These are phyloP conservation scores for Danaus melanippus DNA, from an alignment of 1,140 invertebrate species.

Conservation along the genomic window DNA sequence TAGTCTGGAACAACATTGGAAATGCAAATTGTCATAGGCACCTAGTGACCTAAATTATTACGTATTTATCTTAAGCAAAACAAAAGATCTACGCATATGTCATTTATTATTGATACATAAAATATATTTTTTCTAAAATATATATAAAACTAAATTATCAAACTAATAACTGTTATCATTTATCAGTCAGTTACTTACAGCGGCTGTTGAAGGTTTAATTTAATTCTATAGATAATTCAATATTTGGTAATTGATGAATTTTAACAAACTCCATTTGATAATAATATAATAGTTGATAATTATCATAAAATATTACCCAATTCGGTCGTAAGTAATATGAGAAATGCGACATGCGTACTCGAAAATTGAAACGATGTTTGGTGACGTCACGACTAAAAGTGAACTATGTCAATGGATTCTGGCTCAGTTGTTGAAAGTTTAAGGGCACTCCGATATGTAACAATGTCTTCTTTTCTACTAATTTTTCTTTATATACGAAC, in stretches of 20 bases:
- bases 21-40: too few relatives aligned
- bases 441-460: conserved; percentile 23
- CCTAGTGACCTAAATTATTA: too few relatives aligned
- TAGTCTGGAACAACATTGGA: too few relatives aligned
- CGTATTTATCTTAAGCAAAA: too few relatives aligned
- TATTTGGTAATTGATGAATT: conserved; percentile 15
- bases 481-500: too few relatives aligned
- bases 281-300: not conserved
- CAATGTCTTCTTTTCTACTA: conserved; percentile 21
- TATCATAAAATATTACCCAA: too few relatives aligned
- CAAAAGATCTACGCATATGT: too few relatives aligned
- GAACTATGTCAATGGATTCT: conserved; percentile 17
- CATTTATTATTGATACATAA: not conserved
- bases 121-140: too few relatives aligned
- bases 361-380: conserved; percentile 1
- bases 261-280: not conserved
- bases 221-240: conserved; percentile 29
- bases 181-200: conserved; percentile 20
- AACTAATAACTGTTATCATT: conserved; percentile 13
- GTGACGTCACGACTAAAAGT: conserved; percentile 16
- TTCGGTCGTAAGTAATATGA: too few relatives aligned
- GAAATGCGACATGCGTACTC: not conserved
- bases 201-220: conserved; percentile 26
- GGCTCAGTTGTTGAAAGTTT: conserved; percentile 25
- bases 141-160: too few relatives aligned